A percentile compares a stretch with the other conserved stretches of the same genome.
phyloP scores from a whole-genome alignment of 2,888 invertebrate genomes.

The Drosophila anceps region DNA sequence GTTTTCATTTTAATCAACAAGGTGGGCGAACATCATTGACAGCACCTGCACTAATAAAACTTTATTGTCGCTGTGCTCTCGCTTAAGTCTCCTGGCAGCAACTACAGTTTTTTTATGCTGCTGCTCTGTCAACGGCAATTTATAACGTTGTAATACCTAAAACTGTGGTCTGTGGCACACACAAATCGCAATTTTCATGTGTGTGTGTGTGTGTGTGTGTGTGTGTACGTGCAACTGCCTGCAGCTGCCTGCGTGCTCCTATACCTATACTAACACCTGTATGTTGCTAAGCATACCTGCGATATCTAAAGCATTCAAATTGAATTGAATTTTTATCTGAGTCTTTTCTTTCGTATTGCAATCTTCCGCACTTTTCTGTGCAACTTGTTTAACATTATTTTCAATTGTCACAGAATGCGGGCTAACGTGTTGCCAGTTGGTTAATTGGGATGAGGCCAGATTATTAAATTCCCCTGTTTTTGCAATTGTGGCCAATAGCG shows the following conservation, averaged over 20 bases:
- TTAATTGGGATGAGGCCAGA: background rate
- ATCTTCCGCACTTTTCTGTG: background rate
- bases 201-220: constrained; percentile 13
- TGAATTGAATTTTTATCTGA: constrained; percentile 42
- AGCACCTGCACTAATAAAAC: constrained; percentile 49
- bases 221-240: constrained; percentile 20
- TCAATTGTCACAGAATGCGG: background rate
- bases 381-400: constrained; percentile 8
- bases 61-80: constrained; percentile 39
- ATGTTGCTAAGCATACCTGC: constrained; percentile 14
- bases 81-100: background rate
- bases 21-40: constrained; percentile 40
- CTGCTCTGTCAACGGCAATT: constrained; percentile 30
- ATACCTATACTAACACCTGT: background rate
- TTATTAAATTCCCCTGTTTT: background rate
- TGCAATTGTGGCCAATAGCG: background rate
- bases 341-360: background rate
- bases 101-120: constrained; percentile 18
- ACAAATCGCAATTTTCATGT: constrained; percentile 20
- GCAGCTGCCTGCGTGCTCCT: background rate
- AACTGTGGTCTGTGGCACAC: constrained; percentile 5
- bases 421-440: background rate
- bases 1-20: constrained; percentile 52
- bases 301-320: constrained; percentile 31
- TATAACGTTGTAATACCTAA: constrained; percentile 29